Base-by-base conservation (phyloP, 2,797 vertebrate genomes). In the Rhodeus uyekii region DNA sequence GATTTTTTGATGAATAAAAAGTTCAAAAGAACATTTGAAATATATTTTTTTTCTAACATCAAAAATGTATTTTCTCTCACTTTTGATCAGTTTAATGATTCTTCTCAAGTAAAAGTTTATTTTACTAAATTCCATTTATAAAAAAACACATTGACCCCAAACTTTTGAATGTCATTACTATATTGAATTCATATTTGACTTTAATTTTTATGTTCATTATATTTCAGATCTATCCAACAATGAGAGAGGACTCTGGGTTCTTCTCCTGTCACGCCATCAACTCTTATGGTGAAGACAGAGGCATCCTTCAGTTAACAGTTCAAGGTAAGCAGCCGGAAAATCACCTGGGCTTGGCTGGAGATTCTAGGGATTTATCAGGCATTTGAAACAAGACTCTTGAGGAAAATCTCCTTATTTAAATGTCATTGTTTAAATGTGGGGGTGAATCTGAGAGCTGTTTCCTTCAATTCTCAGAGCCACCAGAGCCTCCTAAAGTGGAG, bases 181-280 rank as follows among this genome's bases (percentile, higher is more conserved):
- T 18, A 24, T 44, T 9, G 7, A 48, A 48, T 38, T 48, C 34
- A 42, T 24, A 24, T 65, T 10, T 12, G 1, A 27, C 13, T 27
- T 58, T 53, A 8, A 14, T 58, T 60, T 58, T 58, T 60, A 14
- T 60, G 16, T 14, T 29, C 5, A 60, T 27, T 13, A 58, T 29
- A 29, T 78, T 73, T 81, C 88, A 99, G 98, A 99, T 99, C 91
- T 95, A 97, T 91, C 98, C 98, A 80, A 98, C 98, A 2, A 95
- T 99, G 68, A 95, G 98, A 89, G 98, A 99, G 91, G 98, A 99
- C 92, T 99, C 98, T 0, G 98, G 98, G 60, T 99, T 99, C 91
- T 99, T 99, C 86, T 99, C 98, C 84, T 99, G 98, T 90, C 98
- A 99, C 0, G 98, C 98, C 72, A 99, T 99, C 91, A 99, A 99